These are phyloP conservation scores for Apocheima hispidaria DNA, from an alignment of 2,888 invertebrate genomes.

Conservation along the genomic window DNA sequence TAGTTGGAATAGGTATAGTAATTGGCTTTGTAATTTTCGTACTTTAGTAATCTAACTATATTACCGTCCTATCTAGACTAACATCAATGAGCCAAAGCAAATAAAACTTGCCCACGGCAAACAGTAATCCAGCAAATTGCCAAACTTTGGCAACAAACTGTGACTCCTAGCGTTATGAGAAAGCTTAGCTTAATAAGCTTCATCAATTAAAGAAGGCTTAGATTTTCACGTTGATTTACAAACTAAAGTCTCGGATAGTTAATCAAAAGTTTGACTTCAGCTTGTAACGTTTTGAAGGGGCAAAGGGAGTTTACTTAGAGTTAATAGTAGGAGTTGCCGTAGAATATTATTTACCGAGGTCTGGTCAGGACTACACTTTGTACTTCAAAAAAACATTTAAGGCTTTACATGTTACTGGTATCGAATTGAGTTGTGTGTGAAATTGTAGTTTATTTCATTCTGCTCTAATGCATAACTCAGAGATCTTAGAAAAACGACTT, in stretches of 20 bases:
- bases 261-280: constrained; percentile 4
- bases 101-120: constrained; percentile 32
- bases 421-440: too few species aligned
- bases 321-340: constrained; percentile 3
- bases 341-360: not conserved
- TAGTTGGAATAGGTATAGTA: too few species aligned
- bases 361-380: not conserved
- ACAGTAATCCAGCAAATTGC: constrained; percentile 50
- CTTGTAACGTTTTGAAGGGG: constrained; percentile 3
- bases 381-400: too few species aligned
- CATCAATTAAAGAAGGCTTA: constrained; percentile 48
- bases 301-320: constrained; percentile 1
- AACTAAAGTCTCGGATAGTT: constrained; percentile 5
- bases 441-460: too few species aligned
- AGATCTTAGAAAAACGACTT: too few species aligned
- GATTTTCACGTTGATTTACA: constrained; percentile 34
- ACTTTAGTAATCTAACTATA: not conserved
- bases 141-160: constrained; percentile 48
- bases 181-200: constrained; percentile 55
- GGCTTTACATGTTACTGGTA: too few species aligned
- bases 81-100: constrained; percentile 27
- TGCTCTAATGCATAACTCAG: too few species aligned
- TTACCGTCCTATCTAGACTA: constrained; percentile 10
- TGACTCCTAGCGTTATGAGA: constrained; percentile 51
- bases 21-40: not conserved